These are phyloP conservation scores for Vulpes ferrilata DNA, from an alignment of 2,113 vertebrate species.

Conservation along the genomic window DNA sequence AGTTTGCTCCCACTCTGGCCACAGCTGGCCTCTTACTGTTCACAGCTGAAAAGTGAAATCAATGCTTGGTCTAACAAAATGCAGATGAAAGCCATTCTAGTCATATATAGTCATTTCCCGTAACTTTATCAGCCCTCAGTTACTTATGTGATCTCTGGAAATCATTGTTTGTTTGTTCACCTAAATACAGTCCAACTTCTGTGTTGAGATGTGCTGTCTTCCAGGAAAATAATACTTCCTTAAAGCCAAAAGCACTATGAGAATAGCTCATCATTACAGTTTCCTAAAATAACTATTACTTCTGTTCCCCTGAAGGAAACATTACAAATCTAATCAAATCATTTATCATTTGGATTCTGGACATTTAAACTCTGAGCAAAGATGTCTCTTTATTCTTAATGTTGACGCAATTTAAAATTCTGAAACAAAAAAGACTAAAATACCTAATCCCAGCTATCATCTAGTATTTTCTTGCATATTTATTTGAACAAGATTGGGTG, in stretches of 20 bases:
- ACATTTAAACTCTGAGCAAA: slow-evolving; percentile 71
- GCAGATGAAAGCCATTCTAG: slow-evolving; percentile 92
- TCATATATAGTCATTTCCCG: slow-evolving; percentile 89
- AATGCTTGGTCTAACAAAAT: slow-evolving; percentile 89
- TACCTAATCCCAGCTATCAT: slow-evolving; percentile 79
- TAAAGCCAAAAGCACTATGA: slow-evolving; percentile 63
- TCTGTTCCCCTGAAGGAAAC: slow-evolving; percentile 72
- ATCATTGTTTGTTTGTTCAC: slow-evolving; percentile 86
- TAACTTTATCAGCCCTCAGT: slow-evolving; percentile 91
- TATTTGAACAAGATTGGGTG: slow-evolving; percentile 82
- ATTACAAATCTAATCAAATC: slow-evolving; percentile 48
- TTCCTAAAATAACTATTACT: slow-evolving; percentile 72
- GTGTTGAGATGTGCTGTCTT: slow-evolving; percentile 83
- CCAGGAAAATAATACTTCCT: slow-evolving; percentile 83
- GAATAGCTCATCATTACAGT: slow-evolving; percentile 64
- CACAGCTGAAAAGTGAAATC: slow-evolving; percentile 90
- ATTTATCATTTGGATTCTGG: slow-evolving; percentile 76
- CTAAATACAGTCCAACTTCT: slow-evolving; percentile 84
- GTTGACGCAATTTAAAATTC: slow-evolving; percentile 78
- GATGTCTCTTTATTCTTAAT: slow-evolving; percentile 80
- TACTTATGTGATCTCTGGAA: slow-evolving; percentile 88
- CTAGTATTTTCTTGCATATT: slow-evolving; percentile 80
- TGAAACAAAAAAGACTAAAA: slow-evolving; percentile 79
- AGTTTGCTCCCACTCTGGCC: slow-evolving; percentile 85
- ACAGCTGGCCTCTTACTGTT: slow-evolving; percentile 91